Evolutionary conservation across 2,888 invertebrate species (phyloP), one percentile per base, ranked within the genome.

Genomic region (Yponomeuta plumbellus): DNA sequence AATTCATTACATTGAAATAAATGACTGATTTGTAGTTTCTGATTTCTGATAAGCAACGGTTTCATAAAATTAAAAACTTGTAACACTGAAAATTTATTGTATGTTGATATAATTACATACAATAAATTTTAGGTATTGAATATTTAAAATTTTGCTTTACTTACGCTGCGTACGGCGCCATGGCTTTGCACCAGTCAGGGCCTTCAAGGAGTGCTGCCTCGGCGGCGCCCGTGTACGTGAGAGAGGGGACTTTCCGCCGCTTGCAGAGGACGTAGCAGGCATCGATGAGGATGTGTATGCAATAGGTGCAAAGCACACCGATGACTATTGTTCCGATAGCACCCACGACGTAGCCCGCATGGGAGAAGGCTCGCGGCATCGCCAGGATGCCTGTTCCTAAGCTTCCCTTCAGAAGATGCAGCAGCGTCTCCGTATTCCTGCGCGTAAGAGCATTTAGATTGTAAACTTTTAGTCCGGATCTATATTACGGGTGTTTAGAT

Each of bases 321-420:
- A 99, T 96, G 4, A 97, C 75, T 13, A 97, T 82, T 0, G 98
- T 95, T 10, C 97, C 97, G 22, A 96, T 86, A 1, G 94, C 80
- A 11, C 98, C 98, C 4, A 97, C 93, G 67, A 94, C 88, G 73
- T 96, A 94, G 2, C 98, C 98, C 0, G 97, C 93, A 80, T 97
- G 94, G 73, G 93, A 92, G 80, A 98, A 96, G 0, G 97, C 97
- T 71, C 94, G 93, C 0, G 98, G 97, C 95, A 98, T 96, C 5
- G 98, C 97, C 66, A 98, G 90, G 73, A 98, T 96, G 8, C 98
- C 98, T 0, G 97, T 97, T 0, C 98, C 98, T 70, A 98, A 92
- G 81, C 97, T 97, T 39, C 97, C 97, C 83, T 98, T 98, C 71
- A 98, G 85, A 67, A 98, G 87, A 80, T 98, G 97, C 72, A 97